Base-by-base conservation (phyloP, 2,797 vertebrate species). In the Notolabrus celidotus region DNA sequence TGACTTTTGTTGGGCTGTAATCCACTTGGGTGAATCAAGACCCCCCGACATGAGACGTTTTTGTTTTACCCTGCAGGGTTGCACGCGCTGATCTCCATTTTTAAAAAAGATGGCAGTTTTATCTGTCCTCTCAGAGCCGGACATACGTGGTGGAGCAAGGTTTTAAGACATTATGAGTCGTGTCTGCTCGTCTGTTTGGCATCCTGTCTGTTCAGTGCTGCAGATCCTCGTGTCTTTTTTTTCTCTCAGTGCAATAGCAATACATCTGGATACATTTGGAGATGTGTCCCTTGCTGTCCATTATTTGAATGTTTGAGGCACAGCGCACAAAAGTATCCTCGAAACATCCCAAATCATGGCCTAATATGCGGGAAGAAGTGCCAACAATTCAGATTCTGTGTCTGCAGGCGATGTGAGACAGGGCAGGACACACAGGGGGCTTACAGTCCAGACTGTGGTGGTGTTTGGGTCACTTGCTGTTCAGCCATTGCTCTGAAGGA, bases 31-130 rank as follows among this genome's bases (percentile, higher is more conserved):
- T 33, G 12, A 31, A 22, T 19, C 17, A 5, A 20, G 4, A 5
- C 31, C 39, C 31, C 39, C 6, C 5, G 16, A 33, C 19, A 10
- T 33, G 29, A 7, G 7, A 1, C 23, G 3, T 6, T 23, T 29
- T 9, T n/a, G n/a, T n/a, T n/a, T 50, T 36, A 5, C 25, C 10
- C 11, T 17, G 17, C 14, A 31, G 33, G 4, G n/a, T 5, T 42
- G 2, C 20, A 20, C 1, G 27, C 5, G n/a, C 50, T 11, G n/a
- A 23, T 59, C 53, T 68, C 63, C 54, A 25, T 73, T 66, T 41
- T 23, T n/a, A n/a, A n/a, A 45, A 55, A 79, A 67, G 15, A 74
- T 63, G 61, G 56, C 52, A 63, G 42, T 54, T 45, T 68, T 20
- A 19, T 29, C 16, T 54, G 71, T 49, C 51, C 51, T 53, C 20